phyloP scores from a whole-genome alignment of 2,797 vertebrate genomes.

The Mus minutoides region DNA sequence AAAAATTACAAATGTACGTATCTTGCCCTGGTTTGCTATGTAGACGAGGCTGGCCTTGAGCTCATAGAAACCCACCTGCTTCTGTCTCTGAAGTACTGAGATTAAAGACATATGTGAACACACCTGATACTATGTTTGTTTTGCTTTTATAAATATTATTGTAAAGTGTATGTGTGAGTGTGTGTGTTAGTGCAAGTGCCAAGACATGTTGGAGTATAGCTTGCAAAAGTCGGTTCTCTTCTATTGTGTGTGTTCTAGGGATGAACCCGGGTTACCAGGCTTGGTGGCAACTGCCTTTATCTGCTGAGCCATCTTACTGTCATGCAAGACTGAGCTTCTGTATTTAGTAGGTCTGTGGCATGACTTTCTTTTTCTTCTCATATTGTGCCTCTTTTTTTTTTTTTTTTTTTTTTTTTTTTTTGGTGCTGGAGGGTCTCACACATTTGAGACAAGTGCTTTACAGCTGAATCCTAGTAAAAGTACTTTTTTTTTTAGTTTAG shows the following conservation, averaged over 20 bases:
- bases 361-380: conserved; percentile 26
- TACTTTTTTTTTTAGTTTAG: background rate
- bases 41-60: background rate
- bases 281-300: background rate
- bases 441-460: background rate
- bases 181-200: background rate
- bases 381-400: background rate
- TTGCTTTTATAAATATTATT: background rate
- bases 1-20: background rate
- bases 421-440: background rate
- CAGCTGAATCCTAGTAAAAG: background rate
- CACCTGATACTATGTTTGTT: background rate
- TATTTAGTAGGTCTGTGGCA: conserved; percentile 3
- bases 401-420: background rate
- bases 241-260: background rate
- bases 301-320: background rate
- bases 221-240: background rate
- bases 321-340: conserved; percentile 1
- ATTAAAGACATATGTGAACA: background rate
- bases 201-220: background rate
- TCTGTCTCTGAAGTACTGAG: background rate
- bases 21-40: background rate
- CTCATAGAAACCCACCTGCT: background rate
- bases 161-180: background rate
- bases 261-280: background rate